Evolutionary conservation across 2,888 invertebrate genomes (phyloP).

Genomic region (Phytoseiulus persimilis): DNA sequence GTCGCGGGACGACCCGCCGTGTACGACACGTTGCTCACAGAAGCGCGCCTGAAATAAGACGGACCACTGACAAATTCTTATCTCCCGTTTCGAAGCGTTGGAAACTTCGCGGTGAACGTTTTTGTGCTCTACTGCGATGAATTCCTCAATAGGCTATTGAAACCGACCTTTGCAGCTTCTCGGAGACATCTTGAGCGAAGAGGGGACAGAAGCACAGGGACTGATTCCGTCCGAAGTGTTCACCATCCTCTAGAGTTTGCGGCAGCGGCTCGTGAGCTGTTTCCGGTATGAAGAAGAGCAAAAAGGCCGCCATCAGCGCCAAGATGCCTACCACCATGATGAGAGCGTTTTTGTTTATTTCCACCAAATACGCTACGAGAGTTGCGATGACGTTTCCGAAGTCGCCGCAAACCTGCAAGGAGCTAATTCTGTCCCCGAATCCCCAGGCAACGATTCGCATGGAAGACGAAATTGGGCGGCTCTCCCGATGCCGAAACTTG

Average conservation of each 20-base stretch:
- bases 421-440: background rate
- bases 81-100: too few relatives aligned
- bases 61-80: background rate
- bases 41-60: background rate
- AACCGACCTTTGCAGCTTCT: background rate
- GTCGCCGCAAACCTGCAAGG: constrained; percentile 12
- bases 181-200: background rate
- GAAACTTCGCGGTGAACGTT: too few relatives aligned
- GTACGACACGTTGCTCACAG: constrained; percentile 24
- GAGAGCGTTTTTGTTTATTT: constrained; percentile 29
- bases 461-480: background rate
- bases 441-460: background rate
- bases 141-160: background rate
- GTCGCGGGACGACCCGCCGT: background rate
- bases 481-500: too few relatives aligned
- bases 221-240: constrained; percentile 40
- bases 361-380: constrained; percentile 1
- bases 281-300: constrained; percentile 39
- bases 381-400: constrained; percentile 16
- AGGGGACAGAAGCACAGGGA: constrained; percentile 40
- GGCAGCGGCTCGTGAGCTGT: constrained; percentile 40
- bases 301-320: background rate
- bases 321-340: background rate
- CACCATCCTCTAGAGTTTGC: constrained; percentile 40
- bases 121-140: background rate